Conservation (phyloP, 2,113 vertebrate genomes). For the Dolichotis patagonum region DNA sequence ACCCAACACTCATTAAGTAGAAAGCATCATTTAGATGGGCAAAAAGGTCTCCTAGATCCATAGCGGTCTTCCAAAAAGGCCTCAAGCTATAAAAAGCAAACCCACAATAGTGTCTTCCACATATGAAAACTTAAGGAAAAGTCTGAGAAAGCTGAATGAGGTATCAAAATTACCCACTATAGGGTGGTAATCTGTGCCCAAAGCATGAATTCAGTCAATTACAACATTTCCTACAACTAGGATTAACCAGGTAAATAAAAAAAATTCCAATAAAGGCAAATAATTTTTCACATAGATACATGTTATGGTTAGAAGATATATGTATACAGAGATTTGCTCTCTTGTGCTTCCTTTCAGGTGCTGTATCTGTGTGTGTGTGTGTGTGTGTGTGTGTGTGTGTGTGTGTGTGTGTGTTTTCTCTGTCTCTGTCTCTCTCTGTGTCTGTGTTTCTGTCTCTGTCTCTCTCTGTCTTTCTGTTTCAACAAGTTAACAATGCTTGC, state of each 20-base stretch:
- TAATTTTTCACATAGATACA: background rate
- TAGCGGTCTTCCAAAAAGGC: background rate
- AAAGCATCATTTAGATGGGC: background rate
- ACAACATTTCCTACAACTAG: background rate
- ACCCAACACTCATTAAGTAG: background rate
- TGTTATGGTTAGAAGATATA: background rate
- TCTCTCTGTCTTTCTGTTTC: too few relatives aligned
- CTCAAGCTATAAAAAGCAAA: background rate
- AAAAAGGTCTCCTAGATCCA: background rate
- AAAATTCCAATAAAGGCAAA: constrained; percentile 17
- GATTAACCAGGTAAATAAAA: background rate
- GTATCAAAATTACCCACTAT: background rate
- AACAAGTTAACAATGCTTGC: background rate
- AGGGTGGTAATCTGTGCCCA: background rate
- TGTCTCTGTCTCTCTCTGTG: too few relatives aligned
- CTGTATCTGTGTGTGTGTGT: too few relatives aligned
- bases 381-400: too few relatives aligned
- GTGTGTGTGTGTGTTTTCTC: too few relatives aligned
- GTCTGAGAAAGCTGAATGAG: background rate
- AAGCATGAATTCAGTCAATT: background rate
- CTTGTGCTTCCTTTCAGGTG: too few relatives aligned
- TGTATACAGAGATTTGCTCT: background rate
- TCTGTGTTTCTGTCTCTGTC: too few relatives aligned
- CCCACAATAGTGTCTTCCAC: background rate
- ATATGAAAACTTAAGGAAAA: background rate